Conservation (phyloP, 2,113 vertebrate genomes). For the Ceratotherium simum region DNA sequence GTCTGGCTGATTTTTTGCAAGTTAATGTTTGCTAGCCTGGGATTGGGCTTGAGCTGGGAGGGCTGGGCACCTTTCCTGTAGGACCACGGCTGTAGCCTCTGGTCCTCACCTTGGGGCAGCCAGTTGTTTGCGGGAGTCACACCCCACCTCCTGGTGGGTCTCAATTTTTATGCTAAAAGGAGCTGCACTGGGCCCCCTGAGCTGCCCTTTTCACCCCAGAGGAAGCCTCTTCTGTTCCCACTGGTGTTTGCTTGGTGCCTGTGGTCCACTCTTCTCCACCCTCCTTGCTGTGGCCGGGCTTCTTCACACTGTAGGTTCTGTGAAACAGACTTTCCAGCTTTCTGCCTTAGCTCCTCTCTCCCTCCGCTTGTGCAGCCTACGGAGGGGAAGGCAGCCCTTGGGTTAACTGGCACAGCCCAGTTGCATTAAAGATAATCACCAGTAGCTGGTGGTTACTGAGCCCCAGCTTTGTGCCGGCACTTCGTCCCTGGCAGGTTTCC, state of each 20-base stretch:
- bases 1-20: neutral
- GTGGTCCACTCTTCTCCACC: no score
- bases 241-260: rapidly evolving
- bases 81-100: rapidly evolving
- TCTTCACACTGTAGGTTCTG: rapidly evolving
- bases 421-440: neutral
- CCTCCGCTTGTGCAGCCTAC: neutral
- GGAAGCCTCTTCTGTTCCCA: no score
- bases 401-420: neutral
- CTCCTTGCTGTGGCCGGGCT: neutral
- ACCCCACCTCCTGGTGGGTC: neutral
- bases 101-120: no score
- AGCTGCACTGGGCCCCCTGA: neutral
- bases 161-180: neutral
- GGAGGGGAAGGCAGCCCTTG: neutral
- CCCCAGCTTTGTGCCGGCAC: neutral
- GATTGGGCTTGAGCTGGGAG: neutral
- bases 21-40: no score
- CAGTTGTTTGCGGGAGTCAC: neutral
- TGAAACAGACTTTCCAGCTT: neutral
- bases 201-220: neutral
- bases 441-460: neutral
- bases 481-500: rapidly evolving
- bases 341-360: neutral
- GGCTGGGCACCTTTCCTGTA: neutral